Evolutionary conservation across 1,140 invertebrate genomes (phyloP), one percentile per base, ranked within the genome.

Genomic region (Drosophila auraria): DNA sequence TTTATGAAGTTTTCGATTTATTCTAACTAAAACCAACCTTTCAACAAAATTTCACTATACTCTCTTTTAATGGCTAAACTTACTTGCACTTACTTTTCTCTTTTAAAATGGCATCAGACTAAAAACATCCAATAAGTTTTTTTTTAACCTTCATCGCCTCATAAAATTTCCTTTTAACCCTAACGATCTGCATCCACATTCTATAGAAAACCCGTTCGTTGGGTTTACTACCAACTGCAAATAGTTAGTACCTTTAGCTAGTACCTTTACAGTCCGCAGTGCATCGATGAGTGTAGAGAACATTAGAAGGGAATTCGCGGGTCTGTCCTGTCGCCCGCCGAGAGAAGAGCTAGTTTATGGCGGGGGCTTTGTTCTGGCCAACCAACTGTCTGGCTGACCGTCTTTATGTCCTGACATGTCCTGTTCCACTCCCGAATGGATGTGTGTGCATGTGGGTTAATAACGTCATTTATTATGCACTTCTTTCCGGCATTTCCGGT

Each of bases 391-490:
- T 49, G 50, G 14, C 58, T 11, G 40, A 7, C 23, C 17, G 73
- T 47, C 63, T 78, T 47, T 71, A 69, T 69, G 68, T 73, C 45
- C 70, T 60, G 68, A 51, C 54, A 72, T 73, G 70, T 73, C 68
- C 70, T 72, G 45, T 36, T 36, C 54, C 23, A 60, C 27, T 38
- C 42, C 25, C 49, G 42, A 9, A 40, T 60, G 49, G 50, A 62
- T 56, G 65, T 61, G 51, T 80, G 80, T 89, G 65, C 76, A 91
- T 90, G 86, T 91, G 82, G 86, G 86, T 90, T 90, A 90, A 90
- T 90, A 90, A 90, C 86, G 82, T 90, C 86, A 90, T 90, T 90
- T 90, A 90, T 90, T 90, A 90, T 90, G 86, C 86, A 91, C 86
- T 90, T 91, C 86, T 89, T 90, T 86, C 87, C 87, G 86, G 86